A percentile compares a stretch with the other conserved stretches of the same genome.
These are phyloP conservation scores for Sciurus vulgaris DNA, from an alignment of 2,797 vertebrate genomes.

Conservation along the genomic window DNA sequence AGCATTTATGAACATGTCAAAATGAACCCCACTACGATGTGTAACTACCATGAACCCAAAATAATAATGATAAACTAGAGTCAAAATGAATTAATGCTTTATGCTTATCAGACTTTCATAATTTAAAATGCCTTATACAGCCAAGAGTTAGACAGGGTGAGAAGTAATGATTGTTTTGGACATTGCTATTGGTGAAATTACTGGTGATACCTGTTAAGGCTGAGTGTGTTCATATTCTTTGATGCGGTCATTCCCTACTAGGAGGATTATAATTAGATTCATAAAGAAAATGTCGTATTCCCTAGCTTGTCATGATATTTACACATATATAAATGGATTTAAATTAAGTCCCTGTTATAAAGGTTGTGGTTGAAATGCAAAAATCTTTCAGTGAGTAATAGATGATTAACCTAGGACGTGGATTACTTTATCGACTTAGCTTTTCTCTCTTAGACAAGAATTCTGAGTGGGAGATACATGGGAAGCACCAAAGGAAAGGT, in stretches of 20 bases:
- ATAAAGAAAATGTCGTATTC: conserved; percentile 1
- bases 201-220: neutral
- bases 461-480: neutral
- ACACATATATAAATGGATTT: neutral
- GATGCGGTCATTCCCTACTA: neutral
- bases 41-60: neutral
- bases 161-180: neutral
- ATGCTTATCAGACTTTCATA: neutral
- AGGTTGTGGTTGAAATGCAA: conserved; percentile 19
- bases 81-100: neutral
- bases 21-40: too few species aligned
- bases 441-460: neutral
- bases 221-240: neutral
- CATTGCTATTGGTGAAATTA: neutral
- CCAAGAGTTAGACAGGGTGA: neutral
- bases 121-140: neutral
- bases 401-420: neutral
- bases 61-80: neutral
- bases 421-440: neutral
- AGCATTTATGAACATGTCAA: too few species aligned
- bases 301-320: neutral
- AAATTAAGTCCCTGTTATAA: conserved; percentile 20
- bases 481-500: neutral
- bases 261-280: neutral
- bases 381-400: neutral